Evolutionary conservation across 2,888 invertebrate genomes (phyloP), one percentile per base, ranked within the genome.

Genomic region (Lymantria monacha): DNA sequence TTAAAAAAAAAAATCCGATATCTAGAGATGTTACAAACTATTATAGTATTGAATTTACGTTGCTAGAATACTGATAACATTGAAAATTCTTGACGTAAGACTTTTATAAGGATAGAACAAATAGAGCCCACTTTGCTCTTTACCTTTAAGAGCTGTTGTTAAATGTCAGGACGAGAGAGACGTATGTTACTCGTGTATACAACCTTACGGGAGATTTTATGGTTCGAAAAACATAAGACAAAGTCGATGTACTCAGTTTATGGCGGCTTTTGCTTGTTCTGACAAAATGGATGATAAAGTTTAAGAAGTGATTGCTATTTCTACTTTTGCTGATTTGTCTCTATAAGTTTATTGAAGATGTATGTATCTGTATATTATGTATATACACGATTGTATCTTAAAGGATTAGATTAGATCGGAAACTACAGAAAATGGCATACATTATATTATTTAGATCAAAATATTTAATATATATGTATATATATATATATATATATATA

Each of bases 11-110:
- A n/a, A 30, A 9, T 5, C 30, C 30, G 5, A 30, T 30, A 30
- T 30, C 30, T 30, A 30, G 30, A 30, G 7, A 30, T 30, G 7
- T 30, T 30, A 5, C 1, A 33, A 33, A 33, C 33, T 33, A 7
- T 33, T 33, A 33, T 10, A 3, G 9, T 10, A 9, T 33, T 33
- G 33, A 33, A 33, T 10, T 3, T 33, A 10, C 33, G 9, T 9
- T 33, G 37, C 15, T 38, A 30, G 48, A 52, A 52, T 52, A 52
- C 45, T 42, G 43, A 46, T 51, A 15, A 37, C 12, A 13, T 40
- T 50, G 30, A 38, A 46, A 46, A 38, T 14, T 37, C 33, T 31
- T 47, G 47, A 40, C 47, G 40, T 51, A 41, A 47, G 13, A 13
- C 1, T 41, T n/a, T 51, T 13, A 38, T 13, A 15, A 31, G 40